Evolutionary conservation across 2,888 invertebrate genomes (phyloP).

Genomic region (Steinernema carpocapsae): DNA sequence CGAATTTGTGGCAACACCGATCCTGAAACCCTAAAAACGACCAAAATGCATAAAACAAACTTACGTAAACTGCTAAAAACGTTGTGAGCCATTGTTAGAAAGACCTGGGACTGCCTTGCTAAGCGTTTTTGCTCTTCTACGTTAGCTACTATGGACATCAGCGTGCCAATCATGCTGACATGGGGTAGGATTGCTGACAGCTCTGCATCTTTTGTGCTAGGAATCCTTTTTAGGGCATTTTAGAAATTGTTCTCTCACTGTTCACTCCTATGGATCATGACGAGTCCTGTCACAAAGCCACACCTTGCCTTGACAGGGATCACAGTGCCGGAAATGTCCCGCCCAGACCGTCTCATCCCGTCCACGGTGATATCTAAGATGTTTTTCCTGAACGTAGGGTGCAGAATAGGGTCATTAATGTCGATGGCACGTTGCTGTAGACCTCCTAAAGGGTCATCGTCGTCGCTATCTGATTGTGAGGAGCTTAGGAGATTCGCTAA

Average conservation of each 20-base stretch:
- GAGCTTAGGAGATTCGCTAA: constrained; percentile 29
- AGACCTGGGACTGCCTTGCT: constrained; percentile 54
- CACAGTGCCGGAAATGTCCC: constrained; percentile 32
- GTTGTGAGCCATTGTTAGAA: constrained; percentile 56
- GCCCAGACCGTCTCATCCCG: neutral
- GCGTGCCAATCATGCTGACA: constrained; percentile 50
- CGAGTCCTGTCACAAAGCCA: constrained; percentile 50
- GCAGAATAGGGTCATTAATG: neutral
- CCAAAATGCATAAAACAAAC: constrained; percentile 37
- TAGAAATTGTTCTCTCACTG: constrained; percentile 36
- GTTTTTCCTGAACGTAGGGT: neutral
- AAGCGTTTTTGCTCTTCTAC: constrained; percentile 57
- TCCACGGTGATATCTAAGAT: constrained; percentile 14
- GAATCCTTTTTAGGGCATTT: neutral
- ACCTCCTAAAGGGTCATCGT: neutral
- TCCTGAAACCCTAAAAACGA: neutral
- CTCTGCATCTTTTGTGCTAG: constrained; percentile 41
- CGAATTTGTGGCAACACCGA: neutral
- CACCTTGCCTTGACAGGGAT: constrained; percentile 46
- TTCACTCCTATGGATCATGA: constrained; percentile 47
- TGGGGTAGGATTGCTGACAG: constrained; percentile 46
- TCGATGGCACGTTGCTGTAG: constrained; percentile 16
- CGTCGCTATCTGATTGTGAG: neutral
- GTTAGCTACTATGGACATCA: constrained; percentile 55
- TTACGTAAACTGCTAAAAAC: constrained; percentile 58